These are phyloP conservation scores for Parasteatoda tepidariorum DNA, from an alignment of 1,140 invertebrate species.

Conservation along the genomic window DNA sequence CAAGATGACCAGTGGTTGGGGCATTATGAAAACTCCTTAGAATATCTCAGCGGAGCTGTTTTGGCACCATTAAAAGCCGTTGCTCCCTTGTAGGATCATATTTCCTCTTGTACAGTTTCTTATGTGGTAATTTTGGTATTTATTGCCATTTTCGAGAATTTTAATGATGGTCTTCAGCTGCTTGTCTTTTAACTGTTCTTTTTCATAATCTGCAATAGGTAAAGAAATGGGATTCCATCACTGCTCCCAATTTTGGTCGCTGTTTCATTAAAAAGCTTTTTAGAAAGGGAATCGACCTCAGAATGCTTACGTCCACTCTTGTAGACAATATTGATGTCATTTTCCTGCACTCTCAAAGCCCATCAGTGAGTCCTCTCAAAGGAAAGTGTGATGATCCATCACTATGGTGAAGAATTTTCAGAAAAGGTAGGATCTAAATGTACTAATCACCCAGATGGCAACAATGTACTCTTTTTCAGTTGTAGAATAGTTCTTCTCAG, in stretches of 20 bases:
- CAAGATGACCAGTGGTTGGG: conserved; percentile 19
- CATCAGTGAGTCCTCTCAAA: conserved; percentile 64
- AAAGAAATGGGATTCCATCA: conserved; percentile 2
- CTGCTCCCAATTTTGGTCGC: background rate
- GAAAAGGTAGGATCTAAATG: background rate
- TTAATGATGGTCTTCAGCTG: background rate
- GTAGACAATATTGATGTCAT: conserved; percentile 58
- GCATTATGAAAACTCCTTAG: conserved; percentile 24
- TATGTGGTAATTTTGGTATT: background rate
- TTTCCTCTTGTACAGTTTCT: conserved; percentile 5
- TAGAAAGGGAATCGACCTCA: conserved; percentile 35
- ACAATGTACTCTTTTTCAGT: conserved; percentile 65
- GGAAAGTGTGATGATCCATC: conserved; percentile 58
- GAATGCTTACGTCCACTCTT: conserved; percentile 41
- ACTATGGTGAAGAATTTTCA: background rate
- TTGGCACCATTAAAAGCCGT: conserved; percentile 20
- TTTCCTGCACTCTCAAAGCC: conserved; percentile 60
- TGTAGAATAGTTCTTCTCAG: conserved; percentile 66
- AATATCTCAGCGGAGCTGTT: background rate
- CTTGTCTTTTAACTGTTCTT: background rate
- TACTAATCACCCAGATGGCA: conserved; percentile 2
- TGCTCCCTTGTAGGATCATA: conserved; percentile 9
- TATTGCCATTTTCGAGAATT: background rate
- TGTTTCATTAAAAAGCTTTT: background rate
- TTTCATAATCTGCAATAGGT: background rate